Conservation (phyloP, 92 coral and sea anemone genomes). For the Heliopora coerulea region DNA sequence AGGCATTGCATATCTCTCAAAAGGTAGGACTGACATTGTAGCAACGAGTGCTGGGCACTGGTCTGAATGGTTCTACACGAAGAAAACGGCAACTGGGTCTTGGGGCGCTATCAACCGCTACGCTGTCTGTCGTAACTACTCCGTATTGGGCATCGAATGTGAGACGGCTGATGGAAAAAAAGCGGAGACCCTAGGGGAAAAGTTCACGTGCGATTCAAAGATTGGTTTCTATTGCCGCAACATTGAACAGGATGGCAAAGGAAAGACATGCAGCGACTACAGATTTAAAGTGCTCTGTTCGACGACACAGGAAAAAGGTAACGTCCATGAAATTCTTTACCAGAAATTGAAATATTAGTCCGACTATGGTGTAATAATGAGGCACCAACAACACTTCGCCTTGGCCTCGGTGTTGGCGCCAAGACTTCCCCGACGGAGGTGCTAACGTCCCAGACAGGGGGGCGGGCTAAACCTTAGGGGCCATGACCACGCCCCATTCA, state of each 20-base stretch:
- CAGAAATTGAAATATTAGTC: too few species aligned
- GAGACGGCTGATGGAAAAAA: conserved; percentile 66
- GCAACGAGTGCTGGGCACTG: conserved; percentile 41
- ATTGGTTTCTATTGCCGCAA: conserved; percentile 90
- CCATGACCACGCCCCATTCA: too few species aligned
- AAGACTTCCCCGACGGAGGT: too few species aligned
- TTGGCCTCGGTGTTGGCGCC: too few species aligned
- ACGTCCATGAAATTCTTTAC: too few species aligned
- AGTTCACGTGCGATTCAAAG: conserved; percentile 71
- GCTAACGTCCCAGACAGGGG: too few species aligned
- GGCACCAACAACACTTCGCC: too few species aligned
- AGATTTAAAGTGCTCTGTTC: conserved; percentile 89
- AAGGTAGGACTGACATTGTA: neutral
- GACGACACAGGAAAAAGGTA: conserved; percentile 59
- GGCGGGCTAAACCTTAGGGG: too few species aligned
- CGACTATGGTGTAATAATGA: too few species aligned
- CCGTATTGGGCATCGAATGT: conserved; percentile 77
- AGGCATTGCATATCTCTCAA: neutral
- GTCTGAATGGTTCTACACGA: conserved; percentile 83
- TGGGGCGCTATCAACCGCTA: conserved; percentile 78
- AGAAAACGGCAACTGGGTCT: conserved; percentile 74
- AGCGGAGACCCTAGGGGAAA: conserved; percentile 57
- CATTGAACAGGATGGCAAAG: conserved; percentile 63
- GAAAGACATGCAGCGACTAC: conserved; percentile 66
- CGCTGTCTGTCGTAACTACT: conserved; percentile 54